phyloP scores from a whole-genome alignment of 2,113 vertebrate species.

The Ellobius talpinus region DNA sequence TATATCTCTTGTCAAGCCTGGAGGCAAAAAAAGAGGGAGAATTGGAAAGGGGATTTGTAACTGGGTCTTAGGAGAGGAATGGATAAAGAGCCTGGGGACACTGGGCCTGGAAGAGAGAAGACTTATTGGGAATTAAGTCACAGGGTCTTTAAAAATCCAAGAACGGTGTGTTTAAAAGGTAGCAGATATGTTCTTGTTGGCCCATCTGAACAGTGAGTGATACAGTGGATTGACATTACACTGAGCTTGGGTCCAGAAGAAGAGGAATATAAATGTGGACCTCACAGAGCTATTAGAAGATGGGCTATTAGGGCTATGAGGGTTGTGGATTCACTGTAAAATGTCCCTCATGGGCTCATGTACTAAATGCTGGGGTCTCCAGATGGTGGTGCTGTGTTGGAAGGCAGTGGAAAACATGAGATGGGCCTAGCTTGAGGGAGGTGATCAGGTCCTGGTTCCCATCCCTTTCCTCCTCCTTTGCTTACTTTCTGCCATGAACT shows the following conservation, averaged over 20 bases:
- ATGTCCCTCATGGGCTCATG: background rate
- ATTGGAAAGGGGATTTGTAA: slow-evolving; percentile 34
- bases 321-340: background rate
- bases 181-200: slow-evolving; percentile 30
- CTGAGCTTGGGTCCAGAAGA: background rate
- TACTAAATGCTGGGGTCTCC: background rate
- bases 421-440: background rate
- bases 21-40: slow-evolving; percentile 55
- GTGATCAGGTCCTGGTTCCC: background rate
- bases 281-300: background rate
- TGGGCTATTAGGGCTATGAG: background rate
- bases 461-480: background rate
- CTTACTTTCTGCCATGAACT: background rate
- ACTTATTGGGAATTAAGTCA: background rate
- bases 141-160: slow-evolving; percentile 43
- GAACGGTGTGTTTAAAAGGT: background rate
- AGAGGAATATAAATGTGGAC: background rate
- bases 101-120: background rate
- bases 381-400: background rate
- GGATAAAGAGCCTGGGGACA: background rate
- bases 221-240: background rate
- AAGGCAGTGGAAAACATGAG: background rate
- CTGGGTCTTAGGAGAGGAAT: background rate
- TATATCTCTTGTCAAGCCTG: slow-evolving; percentile 69
- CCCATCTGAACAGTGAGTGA: background rate